Evolutionary conservation across 2,797 vertebrate species (phyloP).

Genomic region (Eurystomus glaucurus): DNA sequence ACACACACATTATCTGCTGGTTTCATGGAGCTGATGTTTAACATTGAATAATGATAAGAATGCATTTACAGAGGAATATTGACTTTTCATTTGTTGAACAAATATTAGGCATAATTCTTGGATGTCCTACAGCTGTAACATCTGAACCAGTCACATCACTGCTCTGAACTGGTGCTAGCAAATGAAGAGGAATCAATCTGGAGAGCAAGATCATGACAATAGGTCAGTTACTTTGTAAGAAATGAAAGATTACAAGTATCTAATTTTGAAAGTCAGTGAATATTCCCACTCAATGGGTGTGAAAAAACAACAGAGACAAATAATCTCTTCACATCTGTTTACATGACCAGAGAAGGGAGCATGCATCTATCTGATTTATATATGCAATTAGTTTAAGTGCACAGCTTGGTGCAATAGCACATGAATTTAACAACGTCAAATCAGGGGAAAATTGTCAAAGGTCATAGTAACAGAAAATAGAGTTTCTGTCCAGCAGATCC

Average conservation of each 20-base stretch:
- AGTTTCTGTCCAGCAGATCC: background rate
- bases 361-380: background rate
- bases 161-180: background rate
- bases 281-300: background rate
- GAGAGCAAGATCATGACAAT: background rate
- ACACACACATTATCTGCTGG: background rate
- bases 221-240: background rate
- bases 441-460: background rate
- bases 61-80: background rate
- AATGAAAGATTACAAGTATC: background rate
- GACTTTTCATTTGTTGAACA: background rate
- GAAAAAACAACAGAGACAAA: background rate
- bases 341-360: background rate
- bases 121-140: background rate
- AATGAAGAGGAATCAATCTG: background rate
- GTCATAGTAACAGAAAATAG: background rate
- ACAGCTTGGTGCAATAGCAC: background rate
- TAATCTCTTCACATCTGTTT: background rate
- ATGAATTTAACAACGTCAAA: background rate
- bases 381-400: background rate
- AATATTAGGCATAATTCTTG: background rate
- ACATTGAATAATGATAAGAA: background rate
- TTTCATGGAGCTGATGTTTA: background rate
- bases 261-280: background rate
- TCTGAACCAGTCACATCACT: background rate